Evolutionary conservation across 2,797 vertebrate species (phyloP).

Genomic region (Sciurus carolinensis): DNA sequence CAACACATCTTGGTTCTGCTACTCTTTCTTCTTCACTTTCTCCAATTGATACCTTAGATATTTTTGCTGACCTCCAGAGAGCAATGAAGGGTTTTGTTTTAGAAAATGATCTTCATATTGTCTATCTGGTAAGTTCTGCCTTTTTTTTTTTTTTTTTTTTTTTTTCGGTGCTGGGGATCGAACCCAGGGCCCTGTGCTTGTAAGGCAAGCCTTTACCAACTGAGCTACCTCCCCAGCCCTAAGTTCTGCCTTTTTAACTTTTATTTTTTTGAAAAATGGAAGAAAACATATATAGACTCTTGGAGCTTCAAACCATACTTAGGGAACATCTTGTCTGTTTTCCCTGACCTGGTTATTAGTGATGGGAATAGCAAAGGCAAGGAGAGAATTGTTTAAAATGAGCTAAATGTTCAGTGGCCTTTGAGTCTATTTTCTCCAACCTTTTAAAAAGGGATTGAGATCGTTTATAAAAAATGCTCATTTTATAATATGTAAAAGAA

Average conservation of each 20-base stretch:
- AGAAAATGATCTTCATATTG: slow-evolving; percentile 97
- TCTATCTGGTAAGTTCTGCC: slow-evolving; percentile 94
- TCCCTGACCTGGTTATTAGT: background rate
- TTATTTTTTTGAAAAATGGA: slow-evolving; percentile 5
- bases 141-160: background rate
- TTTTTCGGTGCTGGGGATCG: too few relatives aligned
- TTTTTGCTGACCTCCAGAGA: slow-evolving; percentile 98
- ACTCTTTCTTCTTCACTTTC: slow-evolving; percentile 98
- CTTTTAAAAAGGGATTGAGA: slow-evolving; percentile 14
- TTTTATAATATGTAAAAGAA: background rate
- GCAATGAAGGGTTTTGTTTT: slow-evolving; percentile 99
- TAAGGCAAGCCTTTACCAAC: too few relatives aligned
- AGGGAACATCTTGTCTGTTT: background rate
- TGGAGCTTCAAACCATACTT: background rate
- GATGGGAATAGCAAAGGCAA: background rate
- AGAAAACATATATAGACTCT: background rate
- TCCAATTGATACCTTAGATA: slow-evolving; percentile 95
- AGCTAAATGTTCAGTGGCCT: background rate
- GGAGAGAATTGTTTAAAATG: slow-evolving; percentile 12
- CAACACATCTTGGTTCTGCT: slow-evolving; percentile 96
- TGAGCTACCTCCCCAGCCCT: slow-evolving; percentile 42
- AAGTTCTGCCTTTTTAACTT: slow-evolving; percentile 75
- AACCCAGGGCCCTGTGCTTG: too few relatives aligned
- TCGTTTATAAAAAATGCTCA: background rate
- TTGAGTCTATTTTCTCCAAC: slow-evolving; percentile 42